Evolutionary conservation across 2,888 invertebrate genomes (phyloP), one percentile per base, ranked within the genome.

Genomic region (Drosophila pseudotakahashii): DNA sequence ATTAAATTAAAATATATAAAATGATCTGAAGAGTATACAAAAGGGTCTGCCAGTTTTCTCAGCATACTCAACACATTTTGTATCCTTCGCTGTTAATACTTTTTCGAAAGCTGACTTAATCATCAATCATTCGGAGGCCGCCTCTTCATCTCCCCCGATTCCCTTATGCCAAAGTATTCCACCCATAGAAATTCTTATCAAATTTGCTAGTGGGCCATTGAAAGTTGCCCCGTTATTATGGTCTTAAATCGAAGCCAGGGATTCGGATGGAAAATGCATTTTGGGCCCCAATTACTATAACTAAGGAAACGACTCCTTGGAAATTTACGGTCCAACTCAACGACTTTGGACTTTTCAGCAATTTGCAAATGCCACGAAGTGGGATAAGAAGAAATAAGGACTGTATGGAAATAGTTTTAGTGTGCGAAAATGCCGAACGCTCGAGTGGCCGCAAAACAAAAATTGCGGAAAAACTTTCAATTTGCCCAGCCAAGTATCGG

Each of bases 391-490:
- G 57, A 11, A 3, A 16, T 34, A 39, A 51, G 41, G 62, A 51
- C 67, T 54, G 50, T 70, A 61, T 68, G 63, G 19, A 78, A 77
- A 78, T 75, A 76, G 76, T 78, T 81, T 78, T 51, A 51, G 68
- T 53, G 55, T 73, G 75, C 70, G 68, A 71, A 70, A 71, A 53
- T 66, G 58, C 66, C 53, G 36, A 52, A 60, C 57, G 76, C 57
- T 51, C 53, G 55, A 74, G 41, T 79, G 53, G 60, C 73, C 78
- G 61, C 68, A 67, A 42, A 72, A 72, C 54, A 63, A 66, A 79
- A 80, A 78, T 67, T 73, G 69, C 58, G 60, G 64, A 81, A 68
- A 47, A 83, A 81, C 75, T 84, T 85, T 85, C 79, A 78, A 78
- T 80, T 86, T 77, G 70, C 72, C 59, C 62, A 59, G 73, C 66